Evolutionary conservation across 2,888 invertebrate species (phyloP).

Genomic region (Sialis fuliginosa): DNA sequence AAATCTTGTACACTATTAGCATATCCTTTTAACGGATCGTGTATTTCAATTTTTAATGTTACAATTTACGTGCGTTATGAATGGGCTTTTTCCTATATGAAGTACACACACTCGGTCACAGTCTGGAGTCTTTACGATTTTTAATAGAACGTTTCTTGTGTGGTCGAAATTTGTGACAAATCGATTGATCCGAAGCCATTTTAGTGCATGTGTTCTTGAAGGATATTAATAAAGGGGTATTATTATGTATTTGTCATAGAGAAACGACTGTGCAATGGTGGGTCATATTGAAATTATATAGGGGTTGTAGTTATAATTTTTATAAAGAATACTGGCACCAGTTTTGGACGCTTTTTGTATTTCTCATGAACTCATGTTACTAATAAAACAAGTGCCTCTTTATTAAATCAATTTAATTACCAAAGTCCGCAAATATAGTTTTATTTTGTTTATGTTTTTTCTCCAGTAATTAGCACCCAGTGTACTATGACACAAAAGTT

Average conservation of each 20-base stretch:
- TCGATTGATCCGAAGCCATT: conserved; percentile 4
- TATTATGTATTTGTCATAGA: conserved; percentile 2
- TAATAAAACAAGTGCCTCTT: no score
- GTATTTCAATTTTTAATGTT: conserved; percentile 19
- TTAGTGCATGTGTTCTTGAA: conserved; percentile 3
- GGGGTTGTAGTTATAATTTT: not conserved
- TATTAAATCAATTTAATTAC: no score
- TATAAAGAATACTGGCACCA: no score
- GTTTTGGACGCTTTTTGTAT: no score
- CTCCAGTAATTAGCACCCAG: no score
- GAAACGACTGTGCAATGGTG: not conserved
- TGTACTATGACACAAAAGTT: no score
- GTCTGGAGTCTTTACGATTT: not conserved
- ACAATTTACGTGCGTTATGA: not conserved
- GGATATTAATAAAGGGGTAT: conserved; percentile 4
- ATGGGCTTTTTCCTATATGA: no score
- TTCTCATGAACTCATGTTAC: no score
- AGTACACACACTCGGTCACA: no score
- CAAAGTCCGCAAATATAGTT: no score
- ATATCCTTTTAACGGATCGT: conserved; percentile 18
- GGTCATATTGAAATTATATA: not conserved
- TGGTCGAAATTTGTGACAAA: conserved; percentile 7
- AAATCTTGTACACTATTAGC: not conserved
- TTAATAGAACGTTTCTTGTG: conserved; percentile 2
- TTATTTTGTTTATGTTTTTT: no score